Conservation (phyloP, 2,888 invertebrate species). For the Pristionchus arcanus region DNA sequence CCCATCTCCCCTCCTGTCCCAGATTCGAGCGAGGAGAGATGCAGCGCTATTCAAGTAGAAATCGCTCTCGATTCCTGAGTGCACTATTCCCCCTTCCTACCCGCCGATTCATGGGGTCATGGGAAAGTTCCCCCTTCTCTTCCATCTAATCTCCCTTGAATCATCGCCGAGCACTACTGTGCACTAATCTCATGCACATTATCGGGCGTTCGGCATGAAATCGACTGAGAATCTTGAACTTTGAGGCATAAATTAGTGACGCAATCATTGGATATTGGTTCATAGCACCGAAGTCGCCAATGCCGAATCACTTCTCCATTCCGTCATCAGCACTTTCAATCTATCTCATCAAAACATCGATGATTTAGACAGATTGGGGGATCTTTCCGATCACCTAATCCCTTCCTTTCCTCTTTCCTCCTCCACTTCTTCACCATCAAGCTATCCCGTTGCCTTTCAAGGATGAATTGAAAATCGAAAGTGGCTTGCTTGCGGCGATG, state of each 20-base stretch:
- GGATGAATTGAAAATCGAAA: constrained; percentile 41
- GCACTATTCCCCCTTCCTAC: not conserved
- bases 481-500: not conserved
- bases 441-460: not conserved
- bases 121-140: not conserved
- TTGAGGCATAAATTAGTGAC: too few species aligned
- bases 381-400: constrained; percentile 1
- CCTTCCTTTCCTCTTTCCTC: not conserved
- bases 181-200: too few species aligned
- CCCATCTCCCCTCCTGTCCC: not conserved
- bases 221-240: too few species aligned
- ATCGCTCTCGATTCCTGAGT: constrained; percentile 5
- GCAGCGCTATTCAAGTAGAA: constrained; percentile 35
- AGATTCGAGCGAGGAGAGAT: constrained; percentile 19
- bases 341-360: not conserved
- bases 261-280: too few species aligned
- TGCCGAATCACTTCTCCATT: too few species aligned
- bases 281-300: too few species aligned
- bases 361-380: not conserved
- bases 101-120: constrained; percentile 20
- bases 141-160: not conserved
- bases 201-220: too few species aligned
- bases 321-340: too few species aligned
- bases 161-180: too few species aligned
- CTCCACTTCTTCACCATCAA: constrained; percentile 17